Evolutionary conservation across 2,888 invertebrate species (phyloP).

Genomic region (Parasteatoda lunata): DNA sequence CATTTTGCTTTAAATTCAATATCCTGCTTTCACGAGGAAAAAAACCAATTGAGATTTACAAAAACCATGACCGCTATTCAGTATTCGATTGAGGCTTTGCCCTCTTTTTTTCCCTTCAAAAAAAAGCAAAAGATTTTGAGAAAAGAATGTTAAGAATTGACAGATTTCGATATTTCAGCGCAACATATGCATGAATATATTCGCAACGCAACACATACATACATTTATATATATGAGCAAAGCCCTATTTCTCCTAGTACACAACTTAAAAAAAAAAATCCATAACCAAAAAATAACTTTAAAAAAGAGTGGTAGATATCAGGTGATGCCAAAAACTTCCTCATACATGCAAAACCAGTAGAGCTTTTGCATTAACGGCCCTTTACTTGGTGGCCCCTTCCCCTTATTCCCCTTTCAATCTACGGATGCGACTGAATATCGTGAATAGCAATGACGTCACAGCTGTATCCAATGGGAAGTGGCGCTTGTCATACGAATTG

Average conservation of each 20-base stretch:
- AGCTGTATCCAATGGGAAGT: conserved; percentile 70
- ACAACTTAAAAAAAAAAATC: conserved; percentile 12
- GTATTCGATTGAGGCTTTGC: too few relatives aligned
- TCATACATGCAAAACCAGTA: conserved; percentile 62
- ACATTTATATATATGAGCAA: conserved; percentile 25
- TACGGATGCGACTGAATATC: conserved; percentile 63
- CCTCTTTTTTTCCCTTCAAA: too few relatives aligned
- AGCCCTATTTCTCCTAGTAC: conserved; percentile 12
- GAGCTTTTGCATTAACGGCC: conserved; percentile 52
- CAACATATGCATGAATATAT: conserved; percentile 58
- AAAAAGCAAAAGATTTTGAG: too few relatives aligned
- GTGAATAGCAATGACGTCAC: conserved; percentile 70
- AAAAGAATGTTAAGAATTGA: not conserved
- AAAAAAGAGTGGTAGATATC: conserved; percentile 35
- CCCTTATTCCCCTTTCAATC: conserved; percentile 29
- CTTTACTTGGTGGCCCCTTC: conserved; percentile 14
- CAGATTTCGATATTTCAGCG: conserved; percentile 26
- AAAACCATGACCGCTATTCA: too few relatives aligned
- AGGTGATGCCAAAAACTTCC: conserved; percentile 47
- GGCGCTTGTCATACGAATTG: conserved; percentile 62
- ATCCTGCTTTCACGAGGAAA: too few relatives aligned
- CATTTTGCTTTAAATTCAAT: too few relatives aligned
- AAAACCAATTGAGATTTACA: too few relatives aligned
- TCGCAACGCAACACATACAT: conserved; percentile 24
- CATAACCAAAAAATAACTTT: conserved; percentile 35